Evolutionary conservation across 1,140 invertebrate species (phyloP).

Genomic region (Lordiphosa collinella): DNA sequence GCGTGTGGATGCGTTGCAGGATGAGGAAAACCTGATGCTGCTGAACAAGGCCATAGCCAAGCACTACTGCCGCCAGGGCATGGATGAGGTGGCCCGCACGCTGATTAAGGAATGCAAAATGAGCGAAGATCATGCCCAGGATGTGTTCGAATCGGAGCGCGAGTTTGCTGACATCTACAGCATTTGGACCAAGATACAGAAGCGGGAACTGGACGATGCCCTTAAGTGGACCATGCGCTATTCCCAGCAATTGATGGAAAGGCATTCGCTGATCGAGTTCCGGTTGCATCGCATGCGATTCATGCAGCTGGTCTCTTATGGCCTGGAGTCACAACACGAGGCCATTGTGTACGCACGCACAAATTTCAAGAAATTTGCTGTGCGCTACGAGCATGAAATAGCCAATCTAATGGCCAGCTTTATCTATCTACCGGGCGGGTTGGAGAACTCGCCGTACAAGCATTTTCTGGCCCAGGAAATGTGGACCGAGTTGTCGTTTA

Average conservation of each 20-base stretch:
- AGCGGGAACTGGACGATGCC: conserved; percentile 88
- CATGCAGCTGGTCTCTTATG: conserved; percentile 78
- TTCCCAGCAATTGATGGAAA: conserved; percentile 82
- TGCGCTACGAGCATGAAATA: conserved; percentile 91
- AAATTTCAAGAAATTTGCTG: conserved; percentile 91
- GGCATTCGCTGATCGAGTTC: conserved; percentile 91
- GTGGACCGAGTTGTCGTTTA: conserved; percentile 92
- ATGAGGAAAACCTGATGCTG: conserved; percentile 87
- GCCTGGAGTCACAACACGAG: conserved; percentile 63
- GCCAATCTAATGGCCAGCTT: conserved; percentile 94
- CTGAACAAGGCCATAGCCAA: conserved; percentile 98
- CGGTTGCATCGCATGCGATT: conserved; percentile 87
- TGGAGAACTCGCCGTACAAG: conserved; percentile 90
- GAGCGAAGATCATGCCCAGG: conserved; percentile 83
- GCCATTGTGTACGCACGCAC: conserved; percentile 93
- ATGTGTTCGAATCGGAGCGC: conserved; percentile 83
- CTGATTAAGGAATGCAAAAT: conserved; percentile 88
- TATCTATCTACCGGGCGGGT: conserved; percentile 89
- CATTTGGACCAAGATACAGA: conserved; percentile 90
- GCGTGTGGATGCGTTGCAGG: conserved; percentile 91
- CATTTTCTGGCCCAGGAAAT: conserved; percentile 88
- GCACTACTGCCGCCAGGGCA: conserved; percentile 96
- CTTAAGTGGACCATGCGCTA: conserved; percentile 87
- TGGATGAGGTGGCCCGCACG: conserved; percentile 92
- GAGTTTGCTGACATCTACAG: conserved; percentile 92